phyloP scores from a whole-genome alignment of 2,888 invertebrate species.

The Hartigia nigra region DNA sequence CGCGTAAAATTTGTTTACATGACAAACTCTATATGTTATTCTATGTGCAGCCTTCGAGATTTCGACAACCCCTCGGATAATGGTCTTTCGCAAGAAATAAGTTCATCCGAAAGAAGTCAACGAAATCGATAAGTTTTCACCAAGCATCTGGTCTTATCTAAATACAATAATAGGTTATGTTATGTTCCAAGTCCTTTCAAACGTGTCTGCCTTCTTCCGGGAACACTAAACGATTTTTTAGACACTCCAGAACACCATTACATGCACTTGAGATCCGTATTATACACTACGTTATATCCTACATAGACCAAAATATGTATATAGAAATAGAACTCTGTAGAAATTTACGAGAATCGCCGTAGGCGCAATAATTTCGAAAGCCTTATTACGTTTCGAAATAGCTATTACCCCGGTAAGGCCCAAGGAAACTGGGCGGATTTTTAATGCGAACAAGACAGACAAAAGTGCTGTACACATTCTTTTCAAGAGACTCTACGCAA shows the following conservation, averaged over 20 bases:
- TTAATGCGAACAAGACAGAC: background rate
- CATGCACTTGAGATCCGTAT: background rate
- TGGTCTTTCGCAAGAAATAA: background rate
- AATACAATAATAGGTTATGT: background rate
- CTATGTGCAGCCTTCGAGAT: background rate
- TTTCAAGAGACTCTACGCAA: background rate
- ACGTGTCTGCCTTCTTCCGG: background rate
- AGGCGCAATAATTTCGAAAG: background rate
- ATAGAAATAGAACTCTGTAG: background rate
- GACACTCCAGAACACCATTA: background rate
- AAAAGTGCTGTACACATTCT: background rate
- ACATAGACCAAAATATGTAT: background rate
- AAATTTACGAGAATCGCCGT: background rate
- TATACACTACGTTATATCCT: background rate
- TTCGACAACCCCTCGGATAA: background rate
- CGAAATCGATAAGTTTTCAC: background rate
- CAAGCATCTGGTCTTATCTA: background rate
- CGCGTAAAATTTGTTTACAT: background rate
- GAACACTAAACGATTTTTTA: background rate
- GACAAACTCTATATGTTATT: background rate
- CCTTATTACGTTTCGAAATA: background rate
- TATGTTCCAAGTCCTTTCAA: background rate
- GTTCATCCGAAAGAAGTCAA: background rate
- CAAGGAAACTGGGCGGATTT: background rate
- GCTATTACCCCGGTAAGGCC: background rate